A percentile compares a stretch with the other conserved stretches of the same genome.
phyloP scores from a whole-genome alignment of 2,797 vertebrate species.

The Muraenolepis orangiensis region DNA sequence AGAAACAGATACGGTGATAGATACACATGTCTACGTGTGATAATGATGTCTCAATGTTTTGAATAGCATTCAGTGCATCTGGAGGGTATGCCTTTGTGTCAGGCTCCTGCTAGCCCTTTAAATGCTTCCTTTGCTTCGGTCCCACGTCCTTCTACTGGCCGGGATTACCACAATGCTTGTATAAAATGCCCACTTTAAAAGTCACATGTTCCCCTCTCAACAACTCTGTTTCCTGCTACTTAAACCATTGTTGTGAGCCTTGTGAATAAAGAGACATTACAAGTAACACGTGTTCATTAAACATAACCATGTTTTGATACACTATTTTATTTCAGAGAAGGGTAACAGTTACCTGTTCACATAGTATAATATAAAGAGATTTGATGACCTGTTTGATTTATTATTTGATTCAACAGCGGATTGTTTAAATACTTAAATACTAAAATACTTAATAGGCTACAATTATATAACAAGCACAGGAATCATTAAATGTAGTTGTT shows the following conservation, averaged over 20 bases:
- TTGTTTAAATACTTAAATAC: neutral
- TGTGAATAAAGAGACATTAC: neutral
- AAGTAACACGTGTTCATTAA: neutral
- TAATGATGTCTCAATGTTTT: neutral
- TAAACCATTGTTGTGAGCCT: neutral
- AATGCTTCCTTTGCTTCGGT: constrained; percentile 22
- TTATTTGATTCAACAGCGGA: neutral
- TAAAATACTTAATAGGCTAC: neutral
- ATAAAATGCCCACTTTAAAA: constrained; percentile 64
- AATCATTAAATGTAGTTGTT: neutral
- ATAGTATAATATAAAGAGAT: neutral
- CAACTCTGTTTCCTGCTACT: constrained; percentile 53
- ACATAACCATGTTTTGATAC: neutral
- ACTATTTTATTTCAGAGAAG: neutral
- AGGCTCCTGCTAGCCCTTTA: constrained; percentile 56
- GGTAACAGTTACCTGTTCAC: neutral
- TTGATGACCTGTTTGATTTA: neutral
- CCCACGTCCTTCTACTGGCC: constrained; percentile 39
- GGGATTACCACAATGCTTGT: constrained; percentile 63
- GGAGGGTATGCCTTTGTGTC: constrained; percentile 7
- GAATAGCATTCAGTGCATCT: neutral
- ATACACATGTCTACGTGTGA: neutral
- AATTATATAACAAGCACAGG: neutral
- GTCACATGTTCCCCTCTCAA: constrained; percentile 71
- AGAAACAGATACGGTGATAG: neutral